Conservation (phyloP, 1,140 invertebrate genomes). For the Leptoteleia sp. region DNA sequence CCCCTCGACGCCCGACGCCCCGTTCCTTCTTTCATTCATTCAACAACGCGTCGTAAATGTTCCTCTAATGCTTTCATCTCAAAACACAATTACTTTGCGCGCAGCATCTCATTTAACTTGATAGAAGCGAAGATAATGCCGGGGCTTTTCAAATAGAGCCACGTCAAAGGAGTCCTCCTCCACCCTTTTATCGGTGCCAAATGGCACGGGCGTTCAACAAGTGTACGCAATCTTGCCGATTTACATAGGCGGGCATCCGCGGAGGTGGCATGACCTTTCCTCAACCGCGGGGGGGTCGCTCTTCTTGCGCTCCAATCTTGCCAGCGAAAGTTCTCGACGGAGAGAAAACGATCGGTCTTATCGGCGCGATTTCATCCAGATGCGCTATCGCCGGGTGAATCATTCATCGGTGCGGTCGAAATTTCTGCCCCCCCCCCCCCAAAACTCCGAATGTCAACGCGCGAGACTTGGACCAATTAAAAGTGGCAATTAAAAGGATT, state of each 20-base stretch:
- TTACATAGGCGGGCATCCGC: slow-evolving; percentile 26
- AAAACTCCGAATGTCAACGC: too few species aligned
- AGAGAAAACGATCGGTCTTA: slow-evolving; percentile 12
- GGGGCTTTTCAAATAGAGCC: slow-evolving; percentile 14
- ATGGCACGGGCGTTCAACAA: slow-evolving; percentile 45
- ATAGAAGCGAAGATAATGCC: slow-evolving; percentile 40
- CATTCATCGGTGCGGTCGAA: too few species aligned
- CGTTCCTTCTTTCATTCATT: slow-evolving; percentile 39
- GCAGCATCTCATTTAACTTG: slow-evolving; percentile 44
- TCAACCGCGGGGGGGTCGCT: neutral
- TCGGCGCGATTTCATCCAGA: neutral
- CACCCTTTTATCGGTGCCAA: slow-evolving; percentile 44
- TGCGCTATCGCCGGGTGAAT: too few species aligned
- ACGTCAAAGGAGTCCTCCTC: slow-evolving; percentile 31
- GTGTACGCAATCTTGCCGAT: slow-evolving; percentile 46
- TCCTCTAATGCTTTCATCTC: slow-evolving; percentile 45
- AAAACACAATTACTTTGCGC: slow-evolving; percentile 50
- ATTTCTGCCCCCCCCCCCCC: too few species aligned
- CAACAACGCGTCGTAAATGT: slow-evolving; percentile 30
- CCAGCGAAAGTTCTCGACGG: slow-evolving; percentile 28
- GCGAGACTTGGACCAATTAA: too few species aligned
- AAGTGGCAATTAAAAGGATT: too few species aligned
- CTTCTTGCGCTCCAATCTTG: slow-evolving; percentile 2
- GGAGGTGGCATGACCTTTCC: slow-evolving; percentile 43
- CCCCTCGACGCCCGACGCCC: too few species aligned